Conservation (phyloP, 2,113 vertebrate genomes). For the Solea senegalensis region DNA sequence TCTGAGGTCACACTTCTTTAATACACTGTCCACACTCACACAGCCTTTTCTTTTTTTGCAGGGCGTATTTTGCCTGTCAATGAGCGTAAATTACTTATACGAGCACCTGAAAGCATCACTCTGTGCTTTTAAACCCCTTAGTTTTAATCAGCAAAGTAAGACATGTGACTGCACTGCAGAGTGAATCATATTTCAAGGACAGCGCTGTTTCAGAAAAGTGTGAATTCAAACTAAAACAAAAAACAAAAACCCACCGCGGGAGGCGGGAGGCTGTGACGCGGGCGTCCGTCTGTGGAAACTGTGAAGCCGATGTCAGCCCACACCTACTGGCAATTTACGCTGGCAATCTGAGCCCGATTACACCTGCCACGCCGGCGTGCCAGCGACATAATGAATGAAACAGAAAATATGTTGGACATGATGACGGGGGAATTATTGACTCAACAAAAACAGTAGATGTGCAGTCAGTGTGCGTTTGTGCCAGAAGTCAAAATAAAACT, state of each 20-base stretch:
- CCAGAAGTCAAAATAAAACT: constrained; percentile 1
- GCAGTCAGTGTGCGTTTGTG: not conserved
- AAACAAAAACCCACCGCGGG: not conserved
- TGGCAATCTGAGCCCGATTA: not conserved
- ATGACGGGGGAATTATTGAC: constrained; percentile 6
- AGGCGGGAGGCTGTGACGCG: no score
- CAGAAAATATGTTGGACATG: not conserved
- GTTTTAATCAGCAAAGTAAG: not conserved
- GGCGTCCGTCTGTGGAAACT: not conserved
- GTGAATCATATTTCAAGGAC: not conserved
- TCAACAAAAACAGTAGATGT: not conserved
- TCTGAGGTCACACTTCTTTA: not conserved
- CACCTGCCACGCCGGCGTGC: not conserved
- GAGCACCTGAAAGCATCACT: not conserved
- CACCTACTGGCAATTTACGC: not conserved
- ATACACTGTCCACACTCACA: not conserved
- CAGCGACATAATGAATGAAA: not conserved
- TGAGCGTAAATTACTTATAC: not conserved
- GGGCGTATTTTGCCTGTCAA: not conserved
- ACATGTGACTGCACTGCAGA: not conserved
- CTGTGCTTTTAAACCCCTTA: no score
- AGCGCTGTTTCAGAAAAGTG: not conserved
- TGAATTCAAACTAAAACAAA: not conserved
- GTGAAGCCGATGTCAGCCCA: not conserved
- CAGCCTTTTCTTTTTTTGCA: not conserved